These are phyloP conservation scores for Silurus meridionalis DNA, from an alignment of 2,113 vertebrate genomes.

Conservation along the genomic window DNA sequence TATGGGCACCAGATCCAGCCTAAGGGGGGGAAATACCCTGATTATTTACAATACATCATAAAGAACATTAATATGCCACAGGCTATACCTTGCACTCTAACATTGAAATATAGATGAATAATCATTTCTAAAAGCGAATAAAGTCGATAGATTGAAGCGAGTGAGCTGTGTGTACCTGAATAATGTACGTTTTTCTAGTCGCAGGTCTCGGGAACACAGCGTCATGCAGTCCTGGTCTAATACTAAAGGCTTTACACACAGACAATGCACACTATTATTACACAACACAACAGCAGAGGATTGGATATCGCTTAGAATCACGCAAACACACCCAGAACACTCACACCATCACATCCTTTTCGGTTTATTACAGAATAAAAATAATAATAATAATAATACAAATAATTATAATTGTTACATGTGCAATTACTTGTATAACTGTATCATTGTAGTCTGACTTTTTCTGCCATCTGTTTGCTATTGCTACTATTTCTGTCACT, in stretches of 20 bases:
- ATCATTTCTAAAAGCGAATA: not conserved
- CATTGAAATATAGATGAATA: not conserved
- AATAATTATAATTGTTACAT: too few species aligned
- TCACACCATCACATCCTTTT: not conserved
- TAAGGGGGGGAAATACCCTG: conserved; percentile 55
- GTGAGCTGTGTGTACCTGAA: conserved; percentile 79
- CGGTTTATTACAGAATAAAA: too few species aligned
- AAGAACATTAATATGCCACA: not conserved
- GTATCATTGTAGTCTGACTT: too few species aligned
- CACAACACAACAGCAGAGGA: conserved; percentile 23
- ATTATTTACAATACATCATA: not conserved
- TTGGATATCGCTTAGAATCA: conserved; percentile 23
- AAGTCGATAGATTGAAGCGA: not conserved
- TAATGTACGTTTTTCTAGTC: conserved; percentile 92
- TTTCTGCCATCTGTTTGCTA: too few species aligned
- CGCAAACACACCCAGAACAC: conserved; percentile 1
- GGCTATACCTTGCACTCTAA: not conserved
- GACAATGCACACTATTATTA: conserved; percentile 39
- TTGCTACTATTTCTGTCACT: too few species aligned
- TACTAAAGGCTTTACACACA: conserved; percentile 83
- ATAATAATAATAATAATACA: too few species aligned
- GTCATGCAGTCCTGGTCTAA: conserved; percentile 95
- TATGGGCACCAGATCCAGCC: conserved; percentile 95
- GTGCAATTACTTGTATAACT: too few species aligned
- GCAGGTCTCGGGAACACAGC: conserved; percentile 87